These are phyloP conservation scores for Gallinago stenura DNA, from an alignment of 2,797 vertebrate genomes.

Conservation along the genomic window DNA sequence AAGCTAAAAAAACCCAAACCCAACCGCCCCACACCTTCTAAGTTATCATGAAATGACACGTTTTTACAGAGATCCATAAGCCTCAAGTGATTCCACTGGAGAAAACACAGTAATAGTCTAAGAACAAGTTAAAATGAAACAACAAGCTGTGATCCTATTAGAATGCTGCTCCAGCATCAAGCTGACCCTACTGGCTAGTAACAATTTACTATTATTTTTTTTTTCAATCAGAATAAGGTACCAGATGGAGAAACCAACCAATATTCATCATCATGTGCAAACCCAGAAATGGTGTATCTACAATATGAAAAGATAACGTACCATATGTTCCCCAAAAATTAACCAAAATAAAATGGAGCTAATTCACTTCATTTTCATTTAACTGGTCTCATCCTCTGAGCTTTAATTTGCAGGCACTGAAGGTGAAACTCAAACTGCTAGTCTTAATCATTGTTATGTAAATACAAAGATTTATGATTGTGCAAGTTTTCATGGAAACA, in stretches of 20 bases:
- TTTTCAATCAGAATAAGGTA: neutral
- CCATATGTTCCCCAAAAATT: conserved; percentile 6
- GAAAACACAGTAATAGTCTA: neutral
- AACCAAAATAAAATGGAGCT: conserved; percentile 21
- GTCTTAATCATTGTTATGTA: neutral
- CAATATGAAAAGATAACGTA: conserved; percentile 8
- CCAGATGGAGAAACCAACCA: neutral
- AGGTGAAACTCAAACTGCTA: conserved; percentile 32
- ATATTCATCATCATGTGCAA: conserved; percentile 25
- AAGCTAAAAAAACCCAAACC: neutral
- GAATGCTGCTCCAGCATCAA: neutral
- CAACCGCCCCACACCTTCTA: neutral
- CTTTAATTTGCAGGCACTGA: neutral
- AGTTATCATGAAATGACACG: neutral
- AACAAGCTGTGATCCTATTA: neutral
- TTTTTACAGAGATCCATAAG: neutral
- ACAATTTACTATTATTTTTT: neutral
- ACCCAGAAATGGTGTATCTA: neutral
- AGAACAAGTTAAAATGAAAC: neutral
- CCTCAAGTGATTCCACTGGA: neutral
- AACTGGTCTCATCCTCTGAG: neutral
- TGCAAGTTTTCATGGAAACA: neutral
- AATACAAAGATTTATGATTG: neutral
- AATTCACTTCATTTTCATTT: conserved; percentile 29
- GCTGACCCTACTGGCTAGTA: neutral